Percentiles rank a stretch among this genome's conserved stretches.
Evolutionary conservation across 1,140 invertebrate genomes (phyloP).

Genomic region (Dufourea novaeangliae): DNA sequence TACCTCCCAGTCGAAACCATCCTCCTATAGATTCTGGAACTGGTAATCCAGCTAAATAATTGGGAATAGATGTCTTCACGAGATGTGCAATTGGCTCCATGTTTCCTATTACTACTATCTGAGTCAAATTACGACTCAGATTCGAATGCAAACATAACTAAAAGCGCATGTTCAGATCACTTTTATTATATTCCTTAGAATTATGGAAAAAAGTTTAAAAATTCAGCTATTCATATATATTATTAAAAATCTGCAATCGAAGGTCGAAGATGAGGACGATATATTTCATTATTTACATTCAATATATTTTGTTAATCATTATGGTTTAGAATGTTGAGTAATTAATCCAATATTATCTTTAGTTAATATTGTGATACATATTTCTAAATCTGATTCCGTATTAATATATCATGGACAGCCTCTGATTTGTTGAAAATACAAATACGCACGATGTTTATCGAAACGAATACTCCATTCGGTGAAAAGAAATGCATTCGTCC

Average conservation of each 20-base stretch:
- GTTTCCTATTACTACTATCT: conserved; percentile 70
- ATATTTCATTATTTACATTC: not conserved
- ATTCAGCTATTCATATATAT: not conserved
- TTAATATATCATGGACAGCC: not conserved
- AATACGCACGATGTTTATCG: not conserved
- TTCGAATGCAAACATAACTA: conserved; percentile 16
- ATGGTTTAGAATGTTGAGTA: not conserved
- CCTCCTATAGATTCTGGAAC: conserved; percentile 89
- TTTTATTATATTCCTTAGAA: not conserved
- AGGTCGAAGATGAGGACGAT: not conserved
- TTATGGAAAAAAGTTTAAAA: not conserved
- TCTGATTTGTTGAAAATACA: not conserved
- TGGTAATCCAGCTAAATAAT: conserved; percentile 89
- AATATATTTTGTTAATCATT: not conserved
- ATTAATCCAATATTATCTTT: not conserved
- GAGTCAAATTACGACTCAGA: conserved; percentile 15
- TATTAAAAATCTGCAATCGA: not conserved
- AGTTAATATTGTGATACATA: not conserved
- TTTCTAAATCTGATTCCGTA: not conserved
- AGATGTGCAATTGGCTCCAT: conserved; percentile 88
- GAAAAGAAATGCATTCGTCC: not conserved
- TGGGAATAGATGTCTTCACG: conserved; percentile 88
- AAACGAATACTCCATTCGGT: not conserved
- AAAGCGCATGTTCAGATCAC: not conserved
- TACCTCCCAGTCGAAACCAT: conserved; percentile 90